Base-by-base conservation (phyloP, 37 sponge, comb jelly and placozoan genomes). In the Ianthella basta region DNA sequence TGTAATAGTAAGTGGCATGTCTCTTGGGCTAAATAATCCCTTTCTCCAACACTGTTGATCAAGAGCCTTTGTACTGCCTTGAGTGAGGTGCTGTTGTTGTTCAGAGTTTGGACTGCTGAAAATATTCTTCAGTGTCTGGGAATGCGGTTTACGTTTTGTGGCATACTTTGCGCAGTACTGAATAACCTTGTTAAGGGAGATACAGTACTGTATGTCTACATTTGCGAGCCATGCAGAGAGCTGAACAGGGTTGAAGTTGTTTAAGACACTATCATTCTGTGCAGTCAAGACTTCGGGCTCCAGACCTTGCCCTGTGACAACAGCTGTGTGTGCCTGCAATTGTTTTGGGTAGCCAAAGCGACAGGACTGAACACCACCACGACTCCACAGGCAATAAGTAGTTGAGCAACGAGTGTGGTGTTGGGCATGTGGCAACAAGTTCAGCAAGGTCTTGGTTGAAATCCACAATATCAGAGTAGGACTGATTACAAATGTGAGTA, bases 371-470 rank as follows among this genome's bases (percentile, higher is more conserved):
- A 36, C 6, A 0, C 90, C 90, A 54, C 82, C 4, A 41, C 54
- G 40, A 61, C 79, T 90, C 2, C 86, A 67, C 0, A 90, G 83
- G 69, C 90, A 90, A 61, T 90, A 90, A 4, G 87, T 40, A 16
- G 68, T 80, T 25, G 82, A 89, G 60, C 85, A 89, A 0, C 85
- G 78, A 30, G 79, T 90, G 86, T 90, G 86, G 1, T 79, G 21
- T 63, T 91, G 87, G n/a, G 64, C 87, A 84, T 27, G 91, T 91
- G 70, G 91, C 91, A 63, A 91, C 67, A 4, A 91, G 91, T 3
- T 87, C 60, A 80, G 81, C 10, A 1, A 87, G 60, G 74, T 91
- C 91, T 70, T 87, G 55, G 19, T 84, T 8, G 39, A 39, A 67
- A 24, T 88, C 84, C 29, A 15, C 60, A 36, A 83, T 59, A 0